Evolutionary conservation across 2,888 invertebrate genomes (phyloP).

Genomic region (Ferdinandea cuprea): DNA sequence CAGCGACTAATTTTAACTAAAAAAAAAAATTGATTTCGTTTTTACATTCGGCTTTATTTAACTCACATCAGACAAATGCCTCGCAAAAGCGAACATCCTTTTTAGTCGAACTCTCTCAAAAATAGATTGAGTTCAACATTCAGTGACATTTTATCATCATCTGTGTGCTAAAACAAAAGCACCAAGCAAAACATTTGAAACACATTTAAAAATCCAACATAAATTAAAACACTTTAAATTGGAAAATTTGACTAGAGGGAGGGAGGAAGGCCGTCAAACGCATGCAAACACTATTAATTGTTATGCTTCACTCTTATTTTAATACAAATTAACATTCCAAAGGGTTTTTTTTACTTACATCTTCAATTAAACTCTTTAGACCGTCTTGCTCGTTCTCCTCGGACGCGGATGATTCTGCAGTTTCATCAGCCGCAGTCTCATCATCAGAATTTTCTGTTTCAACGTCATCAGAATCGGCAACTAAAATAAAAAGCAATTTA

Average conservation of each 20-base stretch:
- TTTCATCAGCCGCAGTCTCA: slow-evolving; percentile 80
- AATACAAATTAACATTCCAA: not conserved
- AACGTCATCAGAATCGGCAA: slow-evolving; percentile 78
- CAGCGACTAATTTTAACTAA: too few relatives aligned
- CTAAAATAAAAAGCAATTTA: slow-evolving; percentile 34
- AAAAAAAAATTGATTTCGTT: too few relatives aligned
- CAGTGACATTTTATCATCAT: slow-evolving; percentile 74
- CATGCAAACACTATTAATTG: slow-evolving; percentile 18
- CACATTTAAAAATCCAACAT: too few relatives aligned
- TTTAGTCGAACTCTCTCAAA: slow-evolving; percentile 60
- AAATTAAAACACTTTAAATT: too few relatives aligned
- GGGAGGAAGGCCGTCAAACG: not conserved
- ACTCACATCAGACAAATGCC: slow-evolving; percentile 74
- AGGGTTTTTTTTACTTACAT: slow-evolving; percentile 83
- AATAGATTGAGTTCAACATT: slow-evolving; percentile 67
- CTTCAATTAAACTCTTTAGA: slow-evolving; percentile 85
- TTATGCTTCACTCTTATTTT: not conserved
- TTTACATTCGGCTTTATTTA: slow-evolving; percentile 7
- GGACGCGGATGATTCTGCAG: slow-evolving; percentile 78
- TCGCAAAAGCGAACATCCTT: slow-evolving; percentile 73
- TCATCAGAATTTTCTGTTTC: slow-evolving; percentile 77
- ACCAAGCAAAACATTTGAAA: not conserved
- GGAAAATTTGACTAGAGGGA: too few relatives aligned
- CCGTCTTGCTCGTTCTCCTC: slow-evolving; percentile 83
- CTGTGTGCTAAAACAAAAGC: not conserved